Evolutionary conservation across 2,888 invertebrate species (phyloP).

Genomic region (Apamea monoglypha): DNA sequence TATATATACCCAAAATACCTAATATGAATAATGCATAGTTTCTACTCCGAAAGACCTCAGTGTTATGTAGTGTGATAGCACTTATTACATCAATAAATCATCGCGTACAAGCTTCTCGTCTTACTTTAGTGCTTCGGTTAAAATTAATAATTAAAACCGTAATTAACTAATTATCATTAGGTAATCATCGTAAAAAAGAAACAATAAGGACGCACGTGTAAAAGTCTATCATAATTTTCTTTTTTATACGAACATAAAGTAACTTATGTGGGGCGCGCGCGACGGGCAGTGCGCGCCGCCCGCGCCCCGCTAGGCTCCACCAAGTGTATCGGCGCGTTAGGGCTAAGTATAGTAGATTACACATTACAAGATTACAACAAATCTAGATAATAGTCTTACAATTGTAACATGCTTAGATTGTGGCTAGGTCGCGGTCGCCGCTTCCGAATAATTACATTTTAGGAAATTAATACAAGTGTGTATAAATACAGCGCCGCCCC

Average conservation of each 20-base stretch:
- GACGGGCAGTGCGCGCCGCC: conserved; percentile 45
- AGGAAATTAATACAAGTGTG: conserved; percentile 88
- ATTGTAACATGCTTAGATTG: conserved; percentile 86
- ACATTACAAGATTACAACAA: conserved; percentile 86
- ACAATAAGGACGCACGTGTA: conserved; percentile 88
- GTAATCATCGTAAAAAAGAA: conserved; percentile 85
- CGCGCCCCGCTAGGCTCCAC: conserved; percentile 67
- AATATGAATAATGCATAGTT: conserved; percentile 90
- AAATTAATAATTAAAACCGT: conserved; percentile 90
- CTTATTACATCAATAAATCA: conserved; percentile 87
- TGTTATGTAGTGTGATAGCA: conserved; percentile 87
- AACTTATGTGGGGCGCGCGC: conserved; percentile 73
- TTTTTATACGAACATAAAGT: conserved; percentile 89
- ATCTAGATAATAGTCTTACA: conserved; percentile 90
- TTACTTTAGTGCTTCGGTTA: conserved; percentile 89
- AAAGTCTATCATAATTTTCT: conserved; percentile 90
- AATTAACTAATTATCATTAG: conserved; percentile 91
- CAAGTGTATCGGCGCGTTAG: conserved; percentile 73
- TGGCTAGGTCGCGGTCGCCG: conserved; percentile 86
- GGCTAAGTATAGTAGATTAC: conserved; percentile 85
- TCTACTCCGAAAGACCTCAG: conserved; percentile 89
- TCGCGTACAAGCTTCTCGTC: conserved; percentile 89
- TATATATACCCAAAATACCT: conserved; percentile 90
- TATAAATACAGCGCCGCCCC: conserved; percentile 84
- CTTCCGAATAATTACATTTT: conserved; percentile 88